Percentiles rank a stretch among this genome's conserved stretches.
Evolutionary conservation across 2,113 vertebrate species (phyloP).

Genomic region (Narcine bancroftii): DNA sequence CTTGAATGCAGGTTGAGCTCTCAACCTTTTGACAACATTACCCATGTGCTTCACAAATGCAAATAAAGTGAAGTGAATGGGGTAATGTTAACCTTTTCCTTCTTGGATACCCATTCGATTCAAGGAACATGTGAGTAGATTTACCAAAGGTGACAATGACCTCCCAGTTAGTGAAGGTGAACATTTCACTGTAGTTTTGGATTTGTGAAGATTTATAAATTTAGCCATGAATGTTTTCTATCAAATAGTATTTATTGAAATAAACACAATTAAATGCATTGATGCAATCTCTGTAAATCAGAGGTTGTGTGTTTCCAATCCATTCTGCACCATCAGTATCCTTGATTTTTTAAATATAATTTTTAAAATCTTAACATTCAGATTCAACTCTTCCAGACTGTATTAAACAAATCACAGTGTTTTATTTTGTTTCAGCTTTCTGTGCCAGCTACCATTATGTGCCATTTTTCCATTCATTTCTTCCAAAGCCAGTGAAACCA

Average conservation of each 20-base stretch:
- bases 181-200: not conserved
- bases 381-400: not conserved
- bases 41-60: not conserved
- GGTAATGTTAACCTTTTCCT: not conserved
- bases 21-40: not conserved
- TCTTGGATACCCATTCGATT: not conserved
- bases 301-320: too few relatives aligned
- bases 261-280: too few relatives aligned
- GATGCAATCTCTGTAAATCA: too few relatives aligned
- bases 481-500: not conserved
- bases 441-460: not conserved
- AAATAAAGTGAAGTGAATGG: not conserved
- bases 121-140: not conserved
- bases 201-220: not conserved
- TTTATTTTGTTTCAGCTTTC: not conserved
- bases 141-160: not conserved
- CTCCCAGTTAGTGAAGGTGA: not conserved
- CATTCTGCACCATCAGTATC: too few relatives aligned
- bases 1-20: not conserved
- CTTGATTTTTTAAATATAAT: too few relatives aligned
- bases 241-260: not conserved
- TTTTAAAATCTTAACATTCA: too few relatives aligned
- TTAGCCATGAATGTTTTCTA: not conserved
- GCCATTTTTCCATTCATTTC: not conserved
- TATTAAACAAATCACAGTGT: not conserved